Evolutionary conservation across 2,797 vertebrate species (phyloP).

Genomic region (Falco columbarius): DNA sequence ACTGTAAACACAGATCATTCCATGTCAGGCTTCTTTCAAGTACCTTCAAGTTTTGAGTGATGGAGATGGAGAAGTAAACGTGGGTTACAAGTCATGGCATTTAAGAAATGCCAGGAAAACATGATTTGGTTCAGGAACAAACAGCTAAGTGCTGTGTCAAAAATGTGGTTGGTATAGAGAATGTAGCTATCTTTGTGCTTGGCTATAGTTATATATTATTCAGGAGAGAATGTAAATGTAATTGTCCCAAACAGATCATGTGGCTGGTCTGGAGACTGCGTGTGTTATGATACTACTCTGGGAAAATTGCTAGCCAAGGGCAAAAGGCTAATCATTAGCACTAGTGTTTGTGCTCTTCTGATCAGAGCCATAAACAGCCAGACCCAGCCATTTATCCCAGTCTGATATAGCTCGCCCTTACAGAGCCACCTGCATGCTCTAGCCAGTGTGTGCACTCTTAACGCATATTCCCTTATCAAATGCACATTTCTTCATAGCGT

Average conservation of each 20-base stretch:
- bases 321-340: neutral
- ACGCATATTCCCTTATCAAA: neutral
- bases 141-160: neutral
- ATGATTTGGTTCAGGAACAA: neutral
- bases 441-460: accelerated
- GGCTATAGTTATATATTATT: neutral
- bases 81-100: neutral
- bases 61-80: neutral
- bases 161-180: neutral
- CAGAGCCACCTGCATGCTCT: neutral
- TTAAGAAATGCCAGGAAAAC: neutral
- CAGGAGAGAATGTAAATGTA: neutral
- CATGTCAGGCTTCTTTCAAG: neutral
- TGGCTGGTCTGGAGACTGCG: neutral
- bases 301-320: neutral
- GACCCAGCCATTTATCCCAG: neutral
- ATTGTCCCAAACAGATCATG: neutral
- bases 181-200: neutral
- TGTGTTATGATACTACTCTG: neutral
- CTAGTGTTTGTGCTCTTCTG: neutral
- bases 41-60: neutral
- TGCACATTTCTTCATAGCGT: neutral
- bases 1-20: neutral
- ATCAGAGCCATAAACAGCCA: neutral
- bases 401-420: neutral